Percentiles rank a stretch among this genome's conserved stretches.
phyloP scores from a whole-genome alignment of 2,113 vertebrate genomes.

The Tetraodon nigroviridis region DNA sequence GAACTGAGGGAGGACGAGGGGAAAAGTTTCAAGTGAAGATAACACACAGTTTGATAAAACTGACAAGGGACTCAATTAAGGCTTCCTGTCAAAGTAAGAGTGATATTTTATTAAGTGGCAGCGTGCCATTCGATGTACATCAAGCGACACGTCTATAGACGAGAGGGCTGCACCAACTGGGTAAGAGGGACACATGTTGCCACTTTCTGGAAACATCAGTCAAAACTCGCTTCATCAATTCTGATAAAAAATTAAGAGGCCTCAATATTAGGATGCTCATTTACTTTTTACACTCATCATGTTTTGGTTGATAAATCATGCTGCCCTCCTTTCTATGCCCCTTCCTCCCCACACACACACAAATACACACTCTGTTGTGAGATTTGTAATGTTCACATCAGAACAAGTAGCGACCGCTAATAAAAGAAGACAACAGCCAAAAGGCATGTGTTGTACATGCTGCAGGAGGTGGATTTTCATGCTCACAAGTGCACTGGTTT shows the following conservation, averaged over 20 bases:
- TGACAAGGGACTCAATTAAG: constrained; percentile 86
- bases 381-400: constrained; percentile 47
- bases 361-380: constrained; percentile 18
- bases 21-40: constrained; percentile 76
- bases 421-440: constrained; percentile 34
- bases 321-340: constrained; percentile 19
- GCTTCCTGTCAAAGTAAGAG: constrained; percentile 74
- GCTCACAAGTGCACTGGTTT: constrained; percentile 18
- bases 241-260: constrained; percentile 74
- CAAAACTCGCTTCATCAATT: constrained; percentile 74
- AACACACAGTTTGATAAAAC: constrained; percentile 83
- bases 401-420: constrained; percentile 48
- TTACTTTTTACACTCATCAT: constrained; percentile 60
- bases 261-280: constrained; percentile 69
- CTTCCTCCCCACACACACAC: no score
- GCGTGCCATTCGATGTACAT: constrained; percentile 72
- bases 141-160: constrained; percentile 79
- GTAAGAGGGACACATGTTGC: constrained; percentile 80
- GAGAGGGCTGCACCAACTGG: constrained; percentile 61
- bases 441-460: constrained; percentile 12
- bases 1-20: constrained; percentile 37
- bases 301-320: constrained; percentile 43
- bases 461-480: constrained; percentile 23
- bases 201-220: constrained; percentile 80
- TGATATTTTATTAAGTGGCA: constrained; percentile 83